phyloP scores from a whole-genome alignment of 1,140 invertebrate genomes.

The Parasteatoda tepidariorum region DNA sequence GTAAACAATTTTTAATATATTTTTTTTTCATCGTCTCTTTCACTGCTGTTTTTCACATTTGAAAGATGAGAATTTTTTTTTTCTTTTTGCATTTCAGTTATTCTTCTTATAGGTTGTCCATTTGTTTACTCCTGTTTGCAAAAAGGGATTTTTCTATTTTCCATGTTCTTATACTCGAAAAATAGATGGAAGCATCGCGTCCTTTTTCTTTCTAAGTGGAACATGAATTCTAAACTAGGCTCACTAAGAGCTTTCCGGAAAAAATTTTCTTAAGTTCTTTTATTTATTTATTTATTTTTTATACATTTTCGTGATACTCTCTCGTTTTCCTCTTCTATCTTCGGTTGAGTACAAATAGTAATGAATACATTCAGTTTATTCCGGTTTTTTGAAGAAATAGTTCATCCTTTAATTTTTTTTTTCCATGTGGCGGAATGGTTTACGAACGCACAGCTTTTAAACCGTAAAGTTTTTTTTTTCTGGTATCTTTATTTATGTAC shows the following conservation, averaged over 20 bases:
- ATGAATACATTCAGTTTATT: too few species aligned
- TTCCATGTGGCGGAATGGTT: too few species aligned
- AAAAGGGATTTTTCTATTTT: neutral
- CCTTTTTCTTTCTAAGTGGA: neutral
- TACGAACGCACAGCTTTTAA: too few species aligned
- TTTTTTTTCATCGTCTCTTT: neutral
- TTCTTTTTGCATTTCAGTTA: neutral
- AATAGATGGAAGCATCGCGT: neutral
- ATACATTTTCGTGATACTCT: too few species aligned
- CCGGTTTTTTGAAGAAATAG: too few species aligned
- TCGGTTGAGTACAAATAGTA: too few species aligned
- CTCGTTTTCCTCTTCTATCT: too few species aligned
- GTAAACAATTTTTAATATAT: slow-evolving; percentile 32
- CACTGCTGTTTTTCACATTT: neutral
- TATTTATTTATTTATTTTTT: too few species aligned
- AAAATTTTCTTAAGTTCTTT: too few species aligned
- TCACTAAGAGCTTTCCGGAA: neutral
- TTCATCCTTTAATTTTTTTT: too few species aligned
- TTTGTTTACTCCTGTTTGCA: neutral
- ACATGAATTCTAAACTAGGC: neutral
- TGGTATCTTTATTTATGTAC: too few species aligned
- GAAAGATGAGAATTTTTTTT: neutral
- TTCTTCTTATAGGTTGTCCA: neutral
- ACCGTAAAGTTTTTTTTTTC: too few species aligned
- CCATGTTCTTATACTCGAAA: neutral